Base-by-base conservation (phyloP, 2,888 invertebrate genomes). In the Gymnocheta viridis region DNA sequence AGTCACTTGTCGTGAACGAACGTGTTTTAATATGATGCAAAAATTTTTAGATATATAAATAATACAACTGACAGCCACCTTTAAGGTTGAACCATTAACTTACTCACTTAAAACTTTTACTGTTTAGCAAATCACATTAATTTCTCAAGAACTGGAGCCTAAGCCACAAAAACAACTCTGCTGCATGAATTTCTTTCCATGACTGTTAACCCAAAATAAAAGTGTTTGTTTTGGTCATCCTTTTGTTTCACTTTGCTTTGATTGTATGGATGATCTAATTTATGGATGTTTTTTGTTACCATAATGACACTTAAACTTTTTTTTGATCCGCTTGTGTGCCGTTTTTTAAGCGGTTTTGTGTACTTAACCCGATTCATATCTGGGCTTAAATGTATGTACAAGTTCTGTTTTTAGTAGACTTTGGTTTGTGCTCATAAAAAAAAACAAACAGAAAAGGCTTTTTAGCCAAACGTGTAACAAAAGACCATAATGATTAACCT, bases 401-500 rank as follows among this genome's bases (percentile, higher is more conserved):
- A 80, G 76, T 38, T 70, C 73, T 76, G 27, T 74, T 69, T 70
- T 51, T 58, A 7, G 19, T 6, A 12, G 29, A 64, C 17, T 56
- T 76, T 67, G 66, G 56, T 76, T 66, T 76, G 66, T 32, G 47
- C 47, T 44, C 35, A 41, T 14, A 38, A 24, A 12, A 35, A 62
- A 32, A 47, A 64, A 7, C 4, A 49, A 66, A 1, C 38, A 58
- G 35, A 70, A 72, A 58, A 5, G 19, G 38, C 67, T 67, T 81
- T 81, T 27, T 62, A 62, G 27, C 67, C 54, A 78, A 38, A 81
- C 74, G 19, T 81, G 81, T 81, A 74, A 81, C 73, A 81, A 81
- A 80, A 81, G 72, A 81, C 84, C 76, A 84, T 77, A 84, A 84
- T 77, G 83, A 84, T 84, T 84, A 84, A 84, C 80, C 84, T 84